Evolutionary conservation across 2,888 invertebrate species (phyloP).

Genomic region (Synergus gifuensis): DNA sequence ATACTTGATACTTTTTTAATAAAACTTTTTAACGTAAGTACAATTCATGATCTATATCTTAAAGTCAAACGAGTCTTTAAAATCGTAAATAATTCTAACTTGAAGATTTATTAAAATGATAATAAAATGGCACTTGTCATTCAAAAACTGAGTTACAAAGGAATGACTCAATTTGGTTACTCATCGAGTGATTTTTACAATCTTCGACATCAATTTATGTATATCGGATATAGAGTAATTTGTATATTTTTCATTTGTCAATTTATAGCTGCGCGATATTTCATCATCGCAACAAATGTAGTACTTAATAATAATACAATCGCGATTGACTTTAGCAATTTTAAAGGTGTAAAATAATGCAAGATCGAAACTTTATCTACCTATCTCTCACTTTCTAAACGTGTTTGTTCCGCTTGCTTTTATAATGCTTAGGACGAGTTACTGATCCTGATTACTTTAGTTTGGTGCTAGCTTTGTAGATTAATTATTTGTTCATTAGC

Average conservation of each 20-base stretch:
- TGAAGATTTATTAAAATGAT: not conserved
- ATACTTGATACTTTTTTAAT: conserved; percentile 5
- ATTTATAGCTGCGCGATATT: not conserved
- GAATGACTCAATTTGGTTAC: not conserved
- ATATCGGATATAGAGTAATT: not conserved
- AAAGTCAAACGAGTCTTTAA: not conserved
- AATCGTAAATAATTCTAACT: not conserved
- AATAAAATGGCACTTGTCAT: not conserved
- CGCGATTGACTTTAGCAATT: not conserved
- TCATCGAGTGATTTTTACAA: conserved; percentile 1
- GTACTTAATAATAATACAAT: conserved; percentile 8
- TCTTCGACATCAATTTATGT: not conserved
- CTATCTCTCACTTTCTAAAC: not conserved
- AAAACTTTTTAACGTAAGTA: not conserved
- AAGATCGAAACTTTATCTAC: not conserved
- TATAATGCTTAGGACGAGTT: conserved; percentile 9
- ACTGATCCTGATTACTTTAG: conserved; percentile 60
- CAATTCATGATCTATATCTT: not conserved
- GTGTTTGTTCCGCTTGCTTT: conserved; percentile 26
- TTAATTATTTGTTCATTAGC: conserved; percentile 57
- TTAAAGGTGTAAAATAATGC: not conserved
- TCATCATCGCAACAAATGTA: not conserved
- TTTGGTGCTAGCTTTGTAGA: conserved; percentile 66
- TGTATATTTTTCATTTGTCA: not conserved
- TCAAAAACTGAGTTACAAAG: not conserved